Conservation (phyloP, 2,797 vertebrate species). For the Gobio occitaniae region DNA sequence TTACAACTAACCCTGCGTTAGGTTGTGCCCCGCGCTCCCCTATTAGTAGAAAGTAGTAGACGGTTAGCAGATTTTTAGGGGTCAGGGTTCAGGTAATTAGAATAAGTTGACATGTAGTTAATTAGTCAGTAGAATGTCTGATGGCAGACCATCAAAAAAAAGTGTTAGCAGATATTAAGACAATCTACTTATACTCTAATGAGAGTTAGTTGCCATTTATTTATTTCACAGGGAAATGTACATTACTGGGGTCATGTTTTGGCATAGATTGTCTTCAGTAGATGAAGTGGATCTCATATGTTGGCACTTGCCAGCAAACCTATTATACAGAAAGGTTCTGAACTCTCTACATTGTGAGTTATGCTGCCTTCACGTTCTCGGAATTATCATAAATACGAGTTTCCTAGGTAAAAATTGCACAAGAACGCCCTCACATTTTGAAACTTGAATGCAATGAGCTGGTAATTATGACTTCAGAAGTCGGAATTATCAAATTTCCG, state of each 20-base stretch:
- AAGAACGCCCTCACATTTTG: no score
- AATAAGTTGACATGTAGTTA: neutral
- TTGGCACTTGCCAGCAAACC: neutral
- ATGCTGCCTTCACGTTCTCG: neutral
- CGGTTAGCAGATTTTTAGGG: neutral
- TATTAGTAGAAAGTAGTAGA: neutral
- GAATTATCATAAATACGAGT: no score
- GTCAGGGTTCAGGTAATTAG: neutral
- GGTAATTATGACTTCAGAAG: no score
- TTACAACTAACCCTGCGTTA: no score
- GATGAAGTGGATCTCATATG: neutral
- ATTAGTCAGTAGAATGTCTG: neutral
- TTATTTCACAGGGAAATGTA: neutral
- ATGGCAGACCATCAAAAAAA: neutral
- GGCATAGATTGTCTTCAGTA: neutral
- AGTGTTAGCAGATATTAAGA: neutral
- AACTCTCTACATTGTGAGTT: neutral
- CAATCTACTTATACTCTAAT: neutral
- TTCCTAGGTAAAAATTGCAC: no score
- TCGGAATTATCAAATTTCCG: no score
- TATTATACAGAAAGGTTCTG: neutral
- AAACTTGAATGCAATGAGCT: no score
- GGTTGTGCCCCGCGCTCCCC: no score
- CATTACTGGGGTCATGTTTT: neutral
- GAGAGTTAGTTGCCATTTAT: neutral